Base-by-base conservation (phyloP, 1,140 invertebrate genomes). In the Globodera rostochiensis region DNA sequence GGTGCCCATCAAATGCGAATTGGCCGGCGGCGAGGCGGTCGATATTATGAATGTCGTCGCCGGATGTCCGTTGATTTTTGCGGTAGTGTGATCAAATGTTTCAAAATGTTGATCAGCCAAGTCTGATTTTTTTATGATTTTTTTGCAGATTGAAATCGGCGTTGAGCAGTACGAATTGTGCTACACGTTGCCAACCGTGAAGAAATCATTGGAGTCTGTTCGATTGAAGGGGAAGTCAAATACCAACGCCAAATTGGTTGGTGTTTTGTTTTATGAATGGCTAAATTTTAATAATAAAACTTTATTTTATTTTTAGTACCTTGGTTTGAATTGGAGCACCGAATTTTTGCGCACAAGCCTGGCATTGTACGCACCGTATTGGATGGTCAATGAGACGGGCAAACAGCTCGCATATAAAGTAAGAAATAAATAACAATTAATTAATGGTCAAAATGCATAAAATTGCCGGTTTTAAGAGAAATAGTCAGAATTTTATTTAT, bases 331-430 rank as follows among this genome's bases (percentile, higher is more conserved):
- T 89, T 94, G 92, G 79, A 92, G 92, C n/a, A 90, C 91, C 45
- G 91, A 93, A 76, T 92, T 93, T 19, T 93, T 93, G 6, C 90
- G 88, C 75, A 88, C 94, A 1, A 91, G 93, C 67, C 92, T 96
- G 88, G 93, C 94, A 0, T 90, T 98, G 0, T 98, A 95, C 89
- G 95, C 95, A 89, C 97, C 97, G 8, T 99, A 97, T 91, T 99
- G 97, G 96, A 96, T 99, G 94, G 92, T 99, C 8, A 99, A 99
- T 90, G 96, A 97, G 90, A 98, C 97, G 19, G 95, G 94, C 36
- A 91, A 94, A 77, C 93, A 93, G 89, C 90, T 99, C 0, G 93
- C 93, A 13, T 98, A 98, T 88, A 93, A 94, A 92, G 95, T 97
- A 91, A 93, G 93, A 64, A 6, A 64, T 15, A 6, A 3, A 36